phyloP scores from a whole-genome alignment of 2,888 invertebrate genomes.

The Mycogona germanica region DNA sequence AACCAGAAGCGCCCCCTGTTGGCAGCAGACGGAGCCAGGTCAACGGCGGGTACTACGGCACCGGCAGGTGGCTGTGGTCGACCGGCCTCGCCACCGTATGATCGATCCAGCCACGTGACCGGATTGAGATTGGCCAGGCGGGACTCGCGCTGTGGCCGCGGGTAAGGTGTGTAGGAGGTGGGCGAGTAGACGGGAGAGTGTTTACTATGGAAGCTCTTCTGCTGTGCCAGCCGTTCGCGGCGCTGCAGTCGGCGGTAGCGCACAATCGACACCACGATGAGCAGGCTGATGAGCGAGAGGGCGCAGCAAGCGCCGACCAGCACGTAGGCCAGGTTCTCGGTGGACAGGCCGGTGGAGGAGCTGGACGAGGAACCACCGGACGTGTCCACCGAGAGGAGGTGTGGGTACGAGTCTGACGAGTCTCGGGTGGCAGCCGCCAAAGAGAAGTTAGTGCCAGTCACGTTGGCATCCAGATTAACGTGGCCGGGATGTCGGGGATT shows the following conservation, averaged over 20 bases:
- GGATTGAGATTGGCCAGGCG: background rate
- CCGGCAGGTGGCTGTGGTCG: background rate
- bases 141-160: background rate
- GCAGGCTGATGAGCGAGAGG: slow-evolving; percentile 16
- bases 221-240: background rate
- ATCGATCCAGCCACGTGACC: background rate
- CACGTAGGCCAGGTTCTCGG: slow-evolving; percentile 17
- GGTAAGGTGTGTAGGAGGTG: too few species aligned
- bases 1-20: slow-evolving; percentile 13
- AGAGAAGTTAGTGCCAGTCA: too few species aligned
- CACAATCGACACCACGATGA: slow-evolving; percentile 18
- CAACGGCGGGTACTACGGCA: too few species aligned
- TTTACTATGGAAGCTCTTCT: background rate
- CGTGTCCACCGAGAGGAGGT: too few species aligned
- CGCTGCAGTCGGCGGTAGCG: slow-evolving; percentile 14
- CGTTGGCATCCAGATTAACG: too few species aligned
- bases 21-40: background rate
- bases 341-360: background rate
- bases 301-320: slow-evolving; percentile 20
- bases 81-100: background rate
- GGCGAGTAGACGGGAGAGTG: background rate
- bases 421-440: background rate
- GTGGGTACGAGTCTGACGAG: too few species aligned
- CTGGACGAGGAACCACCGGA: background rate
- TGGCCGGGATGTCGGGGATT: too few species aligned